Base-by-base conservation (phyloP, 2,113 vertebrate genomes). In the Pangasianodon hypophthalmus region DNA sequence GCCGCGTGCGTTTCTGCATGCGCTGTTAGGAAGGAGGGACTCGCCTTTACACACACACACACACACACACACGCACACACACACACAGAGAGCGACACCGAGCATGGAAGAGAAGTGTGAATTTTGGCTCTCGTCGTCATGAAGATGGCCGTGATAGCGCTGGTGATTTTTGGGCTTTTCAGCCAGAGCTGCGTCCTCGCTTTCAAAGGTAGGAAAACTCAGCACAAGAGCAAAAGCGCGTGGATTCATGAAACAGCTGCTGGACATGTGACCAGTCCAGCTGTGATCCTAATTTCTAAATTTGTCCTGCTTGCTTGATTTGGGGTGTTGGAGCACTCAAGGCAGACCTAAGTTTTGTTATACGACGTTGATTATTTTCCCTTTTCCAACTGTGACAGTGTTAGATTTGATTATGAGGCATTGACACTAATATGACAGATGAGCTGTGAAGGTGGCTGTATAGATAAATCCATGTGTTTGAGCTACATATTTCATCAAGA, bases 191-290 rank as follows among this genome's bases (percentile, higher is more conserved):
- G 46, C 46, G 24, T 86, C 46, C 29, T 86, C 18, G 62, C 84
- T 52, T 52, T 52, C 11, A 86, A 86, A 86, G 84, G 84, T 86
- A 86, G 62, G 84, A 52, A 86, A 86, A 85, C 84, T 67, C 60
- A 0, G 32, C 88, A 91, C 75, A 91, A 94, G 87, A 92, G 92
- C 91, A 91, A 92, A 90, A 87, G 79, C 88, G 26, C 48, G 13
- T 46, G 26, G n/a, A 44, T 84, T 41, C 54, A 41, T 84, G 60
- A 56, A 41, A 84, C 82, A 88, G 86, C 83, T 48, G 90, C 90
- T 90, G 90, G 93, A 92, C 90, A 93, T 90, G 91, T 91, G 91
- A 90, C 60, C 84, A 0, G 62, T 69, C 84, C 84, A 86, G 84
- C 26, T 69, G 62, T 48, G 16, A n/a, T 48, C 29, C 50, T 69